These are phyloP conservation scores for Heteromyza rotundicornis DNA, from an alignment of 2,888 invertebrate species.

Conservation along the genomic window DNA sequence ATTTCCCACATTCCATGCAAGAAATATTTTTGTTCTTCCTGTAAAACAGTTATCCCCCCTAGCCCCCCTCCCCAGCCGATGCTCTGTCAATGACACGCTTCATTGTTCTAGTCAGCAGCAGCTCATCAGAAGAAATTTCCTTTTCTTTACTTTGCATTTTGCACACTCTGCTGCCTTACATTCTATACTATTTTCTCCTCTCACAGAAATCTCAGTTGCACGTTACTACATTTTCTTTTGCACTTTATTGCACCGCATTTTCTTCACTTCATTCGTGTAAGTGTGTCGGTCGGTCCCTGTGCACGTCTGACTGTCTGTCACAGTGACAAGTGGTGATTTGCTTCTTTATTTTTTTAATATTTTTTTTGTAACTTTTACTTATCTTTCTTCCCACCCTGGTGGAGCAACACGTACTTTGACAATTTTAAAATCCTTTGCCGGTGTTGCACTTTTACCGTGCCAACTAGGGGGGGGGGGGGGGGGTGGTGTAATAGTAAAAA, in stretches of 20 bases:
- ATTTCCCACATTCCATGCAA: too few relatives aligned
- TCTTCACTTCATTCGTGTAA: neutral
- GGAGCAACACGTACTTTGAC: conserved; percentile 22
- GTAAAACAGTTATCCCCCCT: too few relatives aligned
- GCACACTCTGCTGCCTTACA: neutral
- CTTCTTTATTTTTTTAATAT: too few relatives aligned
- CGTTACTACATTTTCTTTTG: neutral
- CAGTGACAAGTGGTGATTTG: too few relatives aligned
- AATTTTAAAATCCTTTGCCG: conserved; percentile 16
- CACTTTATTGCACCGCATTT: neutral
- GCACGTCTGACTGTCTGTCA: neutral
- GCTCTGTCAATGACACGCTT: neutral
- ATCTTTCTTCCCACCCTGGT: neutral
- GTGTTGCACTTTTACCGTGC: neutral
- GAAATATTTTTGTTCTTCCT: too few relatives aligned
- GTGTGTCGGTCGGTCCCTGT: neutral
- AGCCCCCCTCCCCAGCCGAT: neutral
- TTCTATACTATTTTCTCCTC: neutral
- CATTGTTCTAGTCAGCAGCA: neutral
- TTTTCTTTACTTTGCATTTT: neutral
- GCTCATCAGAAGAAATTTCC: neutral
- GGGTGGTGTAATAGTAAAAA: too few relatives aligned
- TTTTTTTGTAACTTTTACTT: too few relatives aligned
- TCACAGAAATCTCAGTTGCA: neutral
- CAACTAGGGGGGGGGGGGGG: too few relatives aligned